These are phyloP conservation scores for Drosophila kanapiae DNA, from an alignment of 1,140 invertebrate genomes.

Conservation along the genomic window DNA sequence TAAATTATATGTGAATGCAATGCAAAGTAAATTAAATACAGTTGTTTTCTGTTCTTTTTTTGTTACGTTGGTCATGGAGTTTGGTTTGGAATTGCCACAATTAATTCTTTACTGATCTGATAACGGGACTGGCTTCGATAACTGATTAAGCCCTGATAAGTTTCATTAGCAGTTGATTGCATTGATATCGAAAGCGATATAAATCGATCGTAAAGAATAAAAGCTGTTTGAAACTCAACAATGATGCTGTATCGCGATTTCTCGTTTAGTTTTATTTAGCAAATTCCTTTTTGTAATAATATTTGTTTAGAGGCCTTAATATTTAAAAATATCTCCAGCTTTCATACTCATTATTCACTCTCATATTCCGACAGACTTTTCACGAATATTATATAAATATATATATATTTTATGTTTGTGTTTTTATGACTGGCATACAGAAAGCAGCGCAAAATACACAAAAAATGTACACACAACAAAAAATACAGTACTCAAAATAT, in stretches of 20 bases:
- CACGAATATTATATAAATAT: conserved; percentile 14
- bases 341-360: neutral
- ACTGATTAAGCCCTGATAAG: neutral
- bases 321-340: neutral
- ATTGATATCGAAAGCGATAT: neutral
- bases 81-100: neutral
- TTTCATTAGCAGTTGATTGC: neutral
- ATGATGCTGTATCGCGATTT: neutral
- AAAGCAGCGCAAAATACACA: conserved; percentile 17
- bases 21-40: conserved; percentile 4
- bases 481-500: neutral
- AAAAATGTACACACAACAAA: neutral
- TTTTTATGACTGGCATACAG: conserved; percentile 31
- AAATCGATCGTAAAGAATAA: neutral
- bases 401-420: conserved; percentile 3
- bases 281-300: neutral
- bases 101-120: neutral
- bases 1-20: conserved; percentile 18
- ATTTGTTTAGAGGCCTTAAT: neutral
- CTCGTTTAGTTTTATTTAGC: neutral
- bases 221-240: neutral
- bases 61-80: too few relatives aligned
- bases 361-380: neutral
- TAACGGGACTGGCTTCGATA: neutral
- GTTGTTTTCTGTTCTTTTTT: neutral